Conservation (phyloP, 2,797 vertebrate genomes). For the Myotis vivesi region DNA sequence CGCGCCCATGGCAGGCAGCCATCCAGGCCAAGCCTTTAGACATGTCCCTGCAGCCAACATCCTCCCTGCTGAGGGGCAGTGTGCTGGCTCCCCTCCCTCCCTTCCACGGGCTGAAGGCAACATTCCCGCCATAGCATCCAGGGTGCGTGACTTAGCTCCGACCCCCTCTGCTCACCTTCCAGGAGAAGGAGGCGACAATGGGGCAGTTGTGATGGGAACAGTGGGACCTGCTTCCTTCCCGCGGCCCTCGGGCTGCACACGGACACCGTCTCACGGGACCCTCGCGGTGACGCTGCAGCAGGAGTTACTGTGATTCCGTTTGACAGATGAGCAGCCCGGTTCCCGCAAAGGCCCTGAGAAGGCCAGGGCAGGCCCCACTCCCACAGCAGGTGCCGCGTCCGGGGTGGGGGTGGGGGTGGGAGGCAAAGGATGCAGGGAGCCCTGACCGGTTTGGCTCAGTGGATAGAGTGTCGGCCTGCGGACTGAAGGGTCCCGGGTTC, state of each 20-base stretch:
- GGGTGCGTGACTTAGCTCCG: accelerated
- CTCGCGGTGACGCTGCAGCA: accelerated
- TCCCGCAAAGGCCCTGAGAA: background rate
- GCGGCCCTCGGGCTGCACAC: accelerated
- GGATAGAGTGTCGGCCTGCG: no score
- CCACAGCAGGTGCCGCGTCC: background rate
- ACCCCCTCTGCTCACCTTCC: no score
- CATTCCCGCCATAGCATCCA: background rate
- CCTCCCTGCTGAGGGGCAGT: background rate
- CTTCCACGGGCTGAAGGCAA: background rate
- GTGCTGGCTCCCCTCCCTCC: no score
- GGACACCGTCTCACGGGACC: accelerated
- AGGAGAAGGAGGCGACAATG: accelerated
- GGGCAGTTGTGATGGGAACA: accelerated
- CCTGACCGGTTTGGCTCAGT: no score
- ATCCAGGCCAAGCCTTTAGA: background rate
- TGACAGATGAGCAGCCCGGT: accelerated
- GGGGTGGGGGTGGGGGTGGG: no score
- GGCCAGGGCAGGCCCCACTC: accelerated
- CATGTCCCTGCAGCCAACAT: background rate
- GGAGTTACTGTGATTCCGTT: background rate
- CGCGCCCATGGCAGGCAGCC: background rate
- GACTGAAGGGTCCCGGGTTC: no score
- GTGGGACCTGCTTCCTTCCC: accelerated
- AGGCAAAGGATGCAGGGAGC: background rate